These are phyloP conservation scores for Coreius guichenoti DNA, from an alignment of 2,797 vertebrate genomes.

Conservation along the genomic window DNA sequence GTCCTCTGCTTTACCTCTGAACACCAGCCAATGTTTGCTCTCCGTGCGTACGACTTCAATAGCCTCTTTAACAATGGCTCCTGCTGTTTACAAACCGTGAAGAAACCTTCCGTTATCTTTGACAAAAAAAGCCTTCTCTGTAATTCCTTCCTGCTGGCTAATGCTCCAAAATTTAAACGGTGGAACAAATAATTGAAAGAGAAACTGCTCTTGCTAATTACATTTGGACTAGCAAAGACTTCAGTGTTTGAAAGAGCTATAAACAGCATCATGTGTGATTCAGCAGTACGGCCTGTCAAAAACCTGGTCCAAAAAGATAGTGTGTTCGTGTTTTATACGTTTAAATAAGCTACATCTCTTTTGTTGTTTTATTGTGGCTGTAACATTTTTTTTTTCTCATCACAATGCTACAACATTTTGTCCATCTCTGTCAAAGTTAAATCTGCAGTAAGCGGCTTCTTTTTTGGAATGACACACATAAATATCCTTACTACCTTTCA, in stretches of 20 bases:
- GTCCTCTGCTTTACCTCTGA: constrained; percentile 51
- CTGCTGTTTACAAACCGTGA: constrained; percentile 45
- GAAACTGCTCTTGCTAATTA: constrained; percentile 25
- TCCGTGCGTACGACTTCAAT: constrained; percentile 46
- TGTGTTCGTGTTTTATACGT: not conserved
- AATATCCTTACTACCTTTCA: not conserved
- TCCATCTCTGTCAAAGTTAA: not conserved
- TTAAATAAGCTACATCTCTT: not conserved
- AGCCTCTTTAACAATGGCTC: constrained; percentile 37
- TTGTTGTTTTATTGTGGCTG: not conserved
- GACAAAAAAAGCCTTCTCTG: not conserved
- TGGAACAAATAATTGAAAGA: constrained; percentile 10
- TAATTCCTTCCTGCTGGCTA: constrained; percentile 10
- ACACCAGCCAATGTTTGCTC: constrained; percentile 31
- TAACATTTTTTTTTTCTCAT: not conserved
- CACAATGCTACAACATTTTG: not conserved
- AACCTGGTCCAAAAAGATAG: constrained; percentile 28
- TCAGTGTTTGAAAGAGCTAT: constrained; percentile 1
- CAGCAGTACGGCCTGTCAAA: not conserved
- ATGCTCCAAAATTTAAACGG: constrained; percentile 3
- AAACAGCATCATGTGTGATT: constrained; percentile 14
- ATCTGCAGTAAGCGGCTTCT: not conserved
- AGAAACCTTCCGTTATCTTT: constrained; percentile 16
- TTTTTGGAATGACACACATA: not conserved
- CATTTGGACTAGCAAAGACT: not conserved